Evolutionary conservation across 2,797 vertebrate species (phyloP).

Genomic region (Enteromius thamalakanensis): DNA sequence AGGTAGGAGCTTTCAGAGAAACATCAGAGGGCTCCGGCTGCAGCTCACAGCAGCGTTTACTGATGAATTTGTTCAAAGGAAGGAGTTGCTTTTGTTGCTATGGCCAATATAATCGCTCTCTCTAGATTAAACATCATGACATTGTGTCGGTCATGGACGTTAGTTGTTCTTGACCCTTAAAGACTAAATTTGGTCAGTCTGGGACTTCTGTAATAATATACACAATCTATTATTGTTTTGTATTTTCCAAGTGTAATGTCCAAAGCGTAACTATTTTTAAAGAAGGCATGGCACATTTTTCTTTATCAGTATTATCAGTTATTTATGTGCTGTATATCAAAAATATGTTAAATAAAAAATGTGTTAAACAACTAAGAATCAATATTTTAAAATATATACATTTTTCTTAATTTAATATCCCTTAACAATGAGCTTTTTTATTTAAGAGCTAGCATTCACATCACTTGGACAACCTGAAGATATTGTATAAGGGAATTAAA

Average conservation of each 20-base stretch:
- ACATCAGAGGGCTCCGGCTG: conserved; percentile 65
- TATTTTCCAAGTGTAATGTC: not conserved
- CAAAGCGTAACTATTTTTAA: not conserved
- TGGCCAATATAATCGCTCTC: not conserved
- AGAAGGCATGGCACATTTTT: not conserved
- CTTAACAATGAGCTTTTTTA: not conserved
- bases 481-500: not conserved
- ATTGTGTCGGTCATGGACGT: not conserved
- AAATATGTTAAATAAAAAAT: not conserved
- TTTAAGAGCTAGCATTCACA: not conserved
- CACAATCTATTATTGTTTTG: not conserved
- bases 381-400: not conserved
- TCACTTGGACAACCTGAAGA: not conserved
- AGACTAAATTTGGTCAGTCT: not conserved
- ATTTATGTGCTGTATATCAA: not conserved
- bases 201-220: not conserved
- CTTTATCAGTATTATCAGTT: not conserved
- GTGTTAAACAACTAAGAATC: not conserved
- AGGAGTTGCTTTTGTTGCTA: conserved; percentile 10
- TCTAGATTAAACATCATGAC: not conserved
- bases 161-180: not conserved
- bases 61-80: conserved; percentile 53
- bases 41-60: conserved; percentile 66
- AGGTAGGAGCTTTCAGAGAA: conserved; percentile 48
- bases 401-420: no score